phyloP scores from a whole-genome alignment of 1,140 invertebrate species.

The Pygmarrhopalites habei region DNA sequence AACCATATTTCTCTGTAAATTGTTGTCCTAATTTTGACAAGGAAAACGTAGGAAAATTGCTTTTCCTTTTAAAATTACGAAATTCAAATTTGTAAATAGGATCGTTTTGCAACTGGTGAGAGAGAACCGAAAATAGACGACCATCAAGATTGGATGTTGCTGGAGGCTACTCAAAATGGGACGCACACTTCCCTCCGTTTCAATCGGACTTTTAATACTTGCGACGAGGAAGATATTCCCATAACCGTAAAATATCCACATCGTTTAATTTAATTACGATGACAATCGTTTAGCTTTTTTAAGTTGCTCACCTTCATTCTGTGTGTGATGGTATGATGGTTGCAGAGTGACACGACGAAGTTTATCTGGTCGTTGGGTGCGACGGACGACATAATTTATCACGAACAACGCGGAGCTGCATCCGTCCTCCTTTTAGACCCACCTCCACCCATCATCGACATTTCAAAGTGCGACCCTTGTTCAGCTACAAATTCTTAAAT shows the following conservation, averaged over 20 bases:
- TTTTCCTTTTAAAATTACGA: neutral
- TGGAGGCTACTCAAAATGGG: slow-evolving; percentile 60
- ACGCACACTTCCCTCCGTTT: slow-evolving; percentile 63
- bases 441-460: neutral
- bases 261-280: neutral
- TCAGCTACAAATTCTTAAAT: no score
- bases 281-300: neutral
- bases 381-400: slow-evolving; percentile 10
- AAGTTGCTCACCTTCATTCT: neutral
- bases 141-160: slow-evolving; percentile 60
- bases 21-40: neutral
- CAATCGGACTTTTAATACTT: slow-evolving; percentile 58
- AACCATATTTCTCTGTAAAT: neutral
- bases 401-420: slow-evolving; percentile 2
- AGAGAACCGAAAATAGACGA: slow-evolving; percentile 57
- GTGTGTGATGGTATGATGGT: no score
- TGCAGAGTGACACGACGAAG: neutral
- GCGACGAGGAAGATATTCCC: slow-evolving; percentile 46
- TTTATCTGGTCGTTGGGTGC: slow-evolving; percentile 17
- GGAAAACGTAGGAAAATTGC: neutral
- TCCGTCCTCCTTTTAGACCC: slow-evolving; percentile 1
- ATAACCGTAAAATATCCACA: slow-evolving; percentile 4
- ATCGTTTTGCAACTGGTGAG: slow-evolving; percentile 55
- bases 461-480: slow-evolving; percentile 7
- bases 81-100: slow-evolving; percentile 50